Percentiles rank a stretch among this genome's conserved stretches.
These are phyloP conservation scores for Taxidea taxus DNA, from an alignment of 2,113 vertebrate genomes.

Conservation along the genomic window DNA sequence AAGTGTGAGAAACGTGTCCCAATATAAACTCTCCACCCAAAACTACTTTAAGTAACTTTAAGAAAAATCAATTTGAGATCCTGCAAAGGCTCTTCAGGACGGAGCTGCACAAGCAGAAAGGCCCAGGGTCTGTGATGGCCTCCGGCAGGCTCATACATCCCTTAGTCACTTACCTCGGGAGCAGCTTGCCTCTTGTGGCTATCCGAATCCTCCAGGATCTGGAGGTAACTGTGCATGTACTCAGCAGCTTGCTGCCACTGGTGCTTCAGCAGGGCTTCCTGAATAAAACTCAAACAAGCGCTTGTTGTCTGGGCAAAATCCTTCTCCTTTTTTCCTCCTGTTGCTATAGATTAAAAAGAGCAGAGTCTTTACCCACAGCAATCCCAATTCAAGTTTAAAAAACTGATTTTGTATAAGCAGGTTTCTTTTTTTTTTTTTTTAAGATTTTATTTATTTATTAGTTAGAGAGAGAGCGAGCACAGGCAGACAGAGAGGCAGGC, in stretches of 20 bases:
- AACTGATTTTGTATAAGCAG: not conserved
- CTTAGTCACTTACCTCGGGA: conserved; percentile 82
- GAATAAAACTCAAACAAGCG: conserved; percentile 85
- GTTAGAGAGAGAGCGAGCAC: too few relatives aligned
- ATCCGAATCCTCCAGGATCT: conserved; percentile 84
- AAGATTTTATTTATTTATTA: too few relatives aligned
- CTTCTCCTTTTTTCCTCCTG: conserved; percentile 52
- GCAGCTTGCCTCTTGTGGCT: not conserved
- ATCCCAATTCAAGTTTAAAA: not conserved
- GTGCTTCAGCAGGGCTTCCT: conserved; percentile 89
- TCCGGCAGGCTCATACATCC: not conserved
- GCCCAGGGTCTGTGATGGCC: not conserved
- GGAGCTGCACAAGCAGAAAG: not conserved
- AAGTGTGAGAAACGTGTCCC: not conserved
- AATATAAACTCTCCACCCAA: not conserved
- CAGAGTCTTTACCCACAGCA: not conserved
- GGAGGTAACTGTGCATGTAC: conserved; percentile 86
- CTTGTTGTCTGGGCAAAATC: conserved; percentile 84
- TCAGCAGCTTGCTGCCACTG: conserved; percentile 90
- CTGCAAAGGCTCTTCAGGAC: not conserved
- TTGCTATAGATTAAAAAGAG: conserved; percentile 64
- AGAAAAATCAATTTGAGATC: not conserved
- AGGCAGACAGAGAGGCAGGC: too few relatives aligned
- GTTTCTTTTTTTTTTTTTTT: too few relatives aligned
- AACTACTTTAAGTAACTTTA: not conserved